Conservation (phyloP, 2,888 invertebrate species). For the Gryllus longicercus region DNA sequence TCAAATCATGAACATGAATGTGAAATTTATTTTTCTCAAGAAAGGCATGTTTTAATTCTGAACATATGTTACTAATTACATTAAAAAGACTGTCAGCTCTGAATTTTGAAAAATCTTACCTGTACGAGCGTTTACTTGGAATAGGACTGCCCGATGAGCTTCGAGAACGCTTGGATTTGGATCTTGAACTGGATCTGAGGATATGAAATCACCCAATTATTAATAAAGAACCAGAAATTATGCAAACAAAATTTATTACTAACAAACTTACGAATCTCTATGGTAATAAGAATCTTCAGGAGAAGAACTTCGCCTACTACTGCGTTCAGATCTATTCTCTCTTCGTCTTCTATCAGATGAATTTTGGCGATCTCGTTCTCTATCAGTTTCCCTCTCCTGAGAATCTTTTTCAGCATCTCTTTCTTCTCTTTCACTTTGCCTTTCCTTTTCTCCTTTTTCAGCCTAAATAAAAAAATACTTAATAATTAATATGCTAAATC, state of each 20-base stretch:
- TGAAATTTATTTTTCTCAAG: background rate
- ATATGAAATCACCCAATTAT: background rate
- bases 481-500: background rate
- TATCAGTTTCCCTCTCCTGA: slow-evolving; percentile 31
- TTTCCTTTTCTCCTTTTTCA: slow-evolving; percentile 47
- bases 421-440: slow-evolving; percentile 37
- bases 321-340: slow-evolving; percentile 30
- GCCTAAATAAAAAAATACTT: slow-evolving; percentile 36
- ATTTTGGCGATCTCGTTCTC: slow-evolving; percentile 31
- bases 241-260: background rate
- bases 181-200: slow-evolving; percentile 33
- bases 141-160: slow-evolving; percentile 41
- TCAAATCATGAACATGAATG: no score
- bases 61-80: background rate
- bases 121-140: slow-evolving; percentile 40
- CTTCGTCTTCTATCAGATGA: slow-evolving; percentile 29
- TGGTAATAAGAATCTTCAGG: slow-evolving; percentile 40
- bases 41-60: no score
- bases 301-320: slow-evolving; percentile 38
- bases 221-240: background rate
- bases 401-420: slow-evolving; percentile 27
- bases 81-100: background rate
- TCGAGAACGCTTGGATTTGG: slow-evolving; percentile 41
- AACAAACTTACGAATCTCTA: slow-evolving; percentile 32
- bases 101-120: slow-evolving; percentile 37